These are phyloP conservation scores for Polymixis flavicincta DNA, from an alignment of 2,888 invertebrate species.

Conservation along the genomic window DNA sequence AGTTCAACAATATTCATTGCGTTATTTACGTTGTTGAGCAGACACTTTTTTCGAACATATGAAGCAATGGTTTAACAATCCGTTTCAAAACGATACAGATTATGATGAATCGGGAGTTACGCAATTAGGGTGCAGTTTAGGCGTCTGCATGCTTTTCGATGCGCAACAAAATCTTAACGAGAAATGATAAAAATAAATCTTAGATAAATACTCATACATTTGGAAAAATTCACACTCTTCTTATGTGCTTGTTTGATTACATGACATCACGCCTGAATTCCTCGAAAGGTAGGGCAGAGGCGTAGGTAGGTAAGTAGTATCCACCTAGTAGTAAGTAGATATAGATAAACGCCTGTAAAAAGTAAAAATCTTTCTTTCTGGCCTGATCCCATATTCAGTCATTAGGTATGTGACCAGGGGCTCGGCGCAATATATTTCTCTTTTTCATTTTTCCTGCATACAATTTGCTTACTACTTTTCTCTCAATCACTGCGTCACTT, in stretches of 20 bases:
- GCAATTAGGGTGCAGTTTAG: no score
- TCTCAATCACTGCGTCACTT: not conserved
- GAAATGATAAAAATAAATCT: not conserved
- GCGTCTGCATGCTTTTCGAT: no score
- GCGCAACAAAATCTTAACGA: not conserved
- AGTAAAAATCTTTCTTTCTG: not conserved
- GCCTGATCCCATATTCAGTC: not conserved
- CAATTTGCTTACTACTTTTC: not conserved
- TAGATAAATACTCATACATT: not conserved
- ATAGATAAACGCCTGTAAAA: not conserved
- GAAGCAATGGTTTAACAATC: no score
- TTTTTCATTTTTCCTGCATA: not conserved
- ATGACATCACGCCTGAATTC: not conserved
- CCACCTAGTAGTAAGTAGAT: not conserved
- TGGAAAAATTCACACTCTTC: not conserved
- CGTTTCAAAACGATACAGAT: no score
- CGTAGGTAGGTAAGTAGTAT: no score
- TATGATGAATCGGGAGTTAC: no score
- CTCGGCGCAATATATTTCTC: not conserved
- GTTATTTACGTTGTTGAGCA: no score
- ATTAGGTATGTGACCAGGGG: not conserved
- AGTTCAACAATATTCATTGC: no score
- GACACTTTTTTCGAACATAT: no score
- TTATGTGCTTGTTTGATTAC: no score
- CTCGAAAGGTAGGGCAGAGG: not conserved